phyloP scores from a whole-genome alignment of 1,140 invertebrate genomes.

The Hermatobates lingyangjiaoensis region DNA sequence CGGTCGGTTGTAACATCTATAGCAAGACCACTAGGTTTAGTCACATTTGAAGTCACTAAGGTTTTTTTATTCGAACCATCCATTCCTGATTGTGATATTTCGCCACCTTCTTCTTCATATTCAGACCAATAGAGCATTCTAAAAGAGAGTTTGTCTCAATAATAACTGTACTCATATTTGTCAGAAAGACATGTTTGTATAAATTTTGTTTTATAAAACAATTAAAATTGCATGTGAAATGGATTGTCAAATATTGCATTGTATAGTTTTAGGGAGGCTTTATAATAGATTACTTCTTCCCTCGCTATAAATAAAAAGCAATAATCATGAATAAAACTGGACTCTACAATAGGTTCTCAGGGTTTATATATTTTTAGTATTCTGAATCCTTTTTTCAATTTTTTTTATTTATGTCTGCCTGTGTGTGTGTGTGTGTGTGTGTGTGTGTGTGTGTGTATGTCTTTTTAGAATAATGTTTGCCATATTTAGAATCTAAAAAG shows the following conservation, averaged over 20 bases:
- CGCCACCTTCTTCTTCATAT: slow-evolving; percentile 42
- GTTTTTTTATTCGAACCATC: slow-evolving; percentile 47
- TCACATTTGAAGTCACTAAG: slow-evolving; percentile 33
- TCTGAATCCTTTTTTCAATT: too few species aligned
- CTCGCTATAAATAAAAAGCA: neutral
- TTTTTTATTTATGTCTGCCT: too few species aligned
- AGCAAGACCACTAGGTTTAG: slow-evolving; percentile 76
- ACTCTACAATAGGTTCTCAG: too few species aligned
- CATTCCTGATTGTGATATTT: slow-evolving; percentile 64
- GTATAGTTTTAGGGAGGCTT: neutral
- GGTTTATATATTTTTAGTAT: too few species aligned
- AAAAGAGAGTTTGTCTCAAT: slow-evolving; percentile 17
- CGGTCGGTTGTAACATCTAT: slow-evolving; percentile 67
- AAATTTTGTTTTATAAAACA: neutral
- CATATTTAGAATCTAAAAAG: too few species aligned
- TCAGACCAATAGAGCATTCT: slow-evolving; percentile 72
- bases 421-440: too few species aligned
- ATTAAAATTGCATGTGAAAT: neutral
- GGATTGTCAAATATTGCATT: neutral
- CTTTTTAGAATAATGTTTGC: too few species aligned
- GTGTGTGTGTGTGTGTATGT: too few species aligned
- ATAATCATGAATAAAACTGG: too few species aligned
- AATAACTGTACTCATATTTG: neutral
- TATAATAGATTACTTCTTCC: neutral
- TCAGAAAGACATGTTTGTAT: neutral